A percentile compares a stretch with the other conserved stretches of the same genome.
Conservation (phyloP, 2,113 vertebrate genomes). For the Cyanoramphus novaezelandiae region DNA sequence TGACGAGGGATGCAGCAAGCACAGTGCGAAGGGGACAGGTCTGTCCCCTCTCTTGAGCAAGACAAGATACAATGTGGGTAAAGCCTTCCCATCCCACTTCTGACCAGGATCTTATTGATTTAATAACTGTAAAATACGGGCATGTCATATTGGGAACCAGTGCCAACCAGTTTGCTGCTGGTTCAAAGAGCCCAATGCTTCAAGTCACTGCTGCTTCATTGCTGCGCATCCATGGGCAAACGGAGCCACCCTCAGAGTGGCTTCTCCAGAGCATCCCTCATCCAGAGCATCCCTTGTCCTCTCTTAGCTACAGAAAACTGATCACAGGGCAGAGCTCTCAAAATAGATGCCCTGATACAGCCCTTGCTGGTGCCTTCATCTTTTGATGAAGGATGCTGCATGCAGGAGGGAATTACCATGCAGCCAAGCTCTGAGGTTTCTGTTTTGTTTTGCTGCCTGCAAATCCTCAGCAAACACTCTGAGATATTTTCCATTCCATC, state of each 20-base stretch:
- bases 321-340: background rate
- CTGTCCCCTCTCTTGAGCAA: background rate
- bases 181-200: background rate
- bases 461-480: conserved; percentile 43
- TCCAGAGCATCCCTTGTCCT: background rate
- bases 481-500: conserved; percentile 18
- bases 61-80: background rate
- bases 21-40: background rate
- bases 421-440: conserved; percentile 1
- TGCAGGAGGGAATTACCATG: conserved; percentile 21
- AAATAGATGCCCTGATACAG: background rate
- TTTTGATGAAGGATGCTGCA: background rate
- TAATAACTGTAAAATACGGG: background rate
- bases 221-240: background rate
- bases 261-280: background rate
- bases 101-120: background rate
- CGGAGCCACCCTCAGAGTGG: background rate
- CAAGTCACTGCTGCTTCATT: background rate
- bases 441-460: conserved; percentile 53
- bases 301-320: background rate
- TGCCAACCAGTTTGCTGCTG: background rate
- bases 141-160: background rate
- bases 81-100: background rate
- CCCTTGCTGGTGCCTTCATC: background rate
- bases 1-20: background rate